phyloP scores from a whole-genome alignment of 2,888 invertebrate genomes.

The Thecocarcelia acutangulata region DNA sequence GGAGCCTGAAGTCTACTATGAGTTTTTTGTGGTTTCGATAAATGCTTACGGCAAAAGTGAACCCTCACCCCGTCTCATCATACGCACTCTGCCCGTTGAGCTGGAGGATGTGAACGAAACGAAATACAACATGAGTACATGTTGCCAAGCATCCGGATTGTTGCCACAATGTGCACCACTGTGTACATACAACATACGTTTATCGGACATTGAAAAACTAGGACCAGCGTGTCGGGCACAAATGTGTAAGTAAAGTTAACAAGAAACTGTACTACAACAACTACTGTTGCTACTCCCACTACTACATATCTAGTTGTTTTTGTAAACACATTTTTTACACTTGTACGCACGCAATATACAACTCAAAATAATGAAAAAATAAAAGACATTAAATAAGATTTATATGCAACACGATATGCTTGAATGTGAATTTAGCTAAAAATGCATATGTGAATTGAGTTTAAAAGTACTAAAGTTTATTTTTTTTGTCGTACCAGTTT shows the following conservation, averaged over 20 bases:
- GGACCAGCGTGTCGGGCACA: conserved; percentile 89
- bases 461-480: conserved; percentile 9
- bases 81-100: conserved; percentile 84
- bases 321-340: neutral
- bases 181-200: conserved; percentile 91
- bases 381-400: conserved; percentile 70
- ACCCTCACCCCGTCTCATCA: conserved; percentile 88
- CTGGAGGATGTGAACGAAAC: conserved; percentile 81
- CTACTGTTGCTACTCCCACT: neutral
- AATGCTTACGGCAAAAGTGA: conserved; percentile 91
- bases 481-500: conserved; percentile 25
- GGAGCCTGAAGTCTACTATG: conserved; percentile 88
- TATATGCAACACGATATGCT: conserved; percentile 68
- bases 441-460: conserved; percentile 33
- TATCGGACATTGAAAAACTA: conserved; percentile 88
- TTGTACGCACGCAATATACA: conserved; percentile 59
- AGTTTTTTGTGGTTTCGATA: conserved; percentile 89
- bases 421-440: conserved; percentile 65
- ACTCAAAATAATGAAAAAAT: conserved; percentile 36
- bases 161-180: conserved; percentile 86
- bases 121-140: conserved; percentile 89
- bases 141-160: conserved; percentile 87
- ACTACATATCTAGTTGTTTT: no score
- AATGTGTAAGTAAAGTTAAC: conserved; percentile 84
- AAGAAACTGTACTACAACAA: neutral